Percentiles rank a stretch among this genome's conserved stretches.
phyloP scores from a whole-genome alignment of 2,797 vertebrate genomes.

The Cossypha polioptera region DNA sequence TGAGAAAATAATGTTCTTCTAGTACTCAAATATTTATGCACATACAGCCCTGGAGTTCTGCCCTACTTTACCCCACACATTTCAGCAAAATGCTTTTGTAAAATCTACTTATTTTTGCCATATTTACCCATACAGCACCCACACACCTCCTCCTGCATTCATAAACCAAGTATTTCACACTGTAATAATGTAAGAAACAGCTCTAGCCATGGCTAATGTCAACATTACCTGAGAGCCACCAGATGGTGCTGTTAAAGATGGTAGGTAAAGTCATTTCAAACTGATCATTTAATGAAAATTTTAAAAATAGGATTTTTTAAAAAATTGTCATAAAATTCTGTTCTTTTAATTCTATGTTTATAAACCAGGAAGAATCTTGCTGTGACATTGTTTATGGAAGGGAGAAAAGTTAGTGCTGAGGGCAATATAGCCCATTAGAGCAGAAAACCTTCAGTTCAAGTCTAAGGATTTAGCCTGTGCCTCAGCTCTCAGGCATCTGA shows the following conservation, averaged over 20 bases:
- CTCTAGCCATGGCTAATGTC: neutral
- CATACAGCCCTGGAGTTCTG: neutral
- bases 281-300: neutral
- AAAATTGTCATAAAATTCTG: neutral
- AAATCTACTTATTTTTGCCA: neutral
- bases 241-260: slow-evolving; percentile 45
- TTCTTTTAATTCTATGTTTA: neutral
- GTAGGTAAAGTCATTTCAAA: neutral
- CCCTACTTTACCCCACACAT: neutral
- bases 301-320: accelerated
- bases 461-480: neutral
- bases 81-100: neutral
- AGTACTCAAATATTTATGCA: slow-evolving; percentile 34
- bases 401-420: neutral
- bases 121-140: neutral
- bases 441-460: neutral
- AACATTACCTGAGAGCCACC: neutral
- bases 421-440: neutral
- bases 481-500: neutral
- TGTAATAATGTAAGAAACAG: neutral
- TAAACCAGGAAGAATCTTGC: neutral
- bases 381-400: neutral
- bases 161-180: neutral
- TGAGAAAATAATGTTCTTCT: neutral
- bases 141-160: neutral